A percentile compares a stretch with the other conserved stretches of the same genome.
phyloP scores from a whole-genome alignment of 2,888 invertebrate species.

The Pheosia tremula region DNA sequence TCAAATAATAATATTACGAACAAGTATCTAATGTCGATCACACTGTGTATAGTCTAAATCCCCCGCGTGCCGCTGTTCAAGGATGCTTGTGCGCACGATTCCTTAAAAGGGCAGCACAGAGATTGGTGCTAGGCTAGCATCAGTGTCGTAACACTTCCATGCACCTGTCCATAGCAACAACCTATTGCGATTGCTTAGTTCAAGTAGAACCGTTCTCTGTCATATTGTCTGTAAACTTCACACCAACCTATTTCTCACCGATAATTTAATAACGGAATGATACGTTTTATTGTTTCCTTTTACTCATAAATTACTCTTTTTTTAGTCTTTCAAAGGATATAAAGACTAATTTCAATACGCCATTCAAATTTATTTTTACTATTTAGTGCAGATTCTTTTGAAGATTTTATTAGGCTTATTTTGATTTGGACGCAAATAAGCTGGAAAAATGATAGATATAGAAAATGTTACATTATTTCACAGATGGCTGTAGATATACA shows the following conservation, averaged over 20 bases:
- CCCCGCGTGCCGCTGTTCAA: background rate
- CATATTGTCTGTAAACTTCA: background rate
- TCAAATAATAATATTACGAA: no score
- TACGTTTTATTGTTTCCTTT: background rate
- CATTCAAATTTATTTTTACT: no score
- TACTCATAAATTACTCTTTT: background rate
- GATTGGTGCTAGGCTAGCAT: background rate
- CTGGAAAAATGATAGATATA: no score
- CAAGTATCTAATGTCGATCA: background rate
- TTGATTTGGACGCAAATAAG: no score
- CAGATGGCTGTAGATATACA: no score
- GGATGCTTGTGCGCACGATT: background rate
- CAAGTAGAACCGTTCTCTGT: background rate
- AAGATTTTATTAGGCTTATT: no score
- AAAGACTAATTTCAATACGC: no score
- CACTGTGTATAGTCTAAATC: background rate
- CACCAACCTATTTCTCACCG: conserved; percentile 4
- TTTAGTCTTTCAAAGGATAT: no score
- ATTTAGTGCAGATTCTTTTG: no score
- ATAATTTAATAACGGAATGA: background rate
- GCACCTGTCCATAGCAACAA: background rate
- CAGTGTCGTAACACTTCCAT: background rate
- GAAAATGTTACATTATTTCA: no score
- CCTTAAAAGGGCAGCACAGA: background rate
- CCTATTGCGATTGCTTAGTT: background rate